Evolutionary conservation across 2,888 invertebrate genomes (phyloP).

Genomic region (Panzeria rudis): DNA sequence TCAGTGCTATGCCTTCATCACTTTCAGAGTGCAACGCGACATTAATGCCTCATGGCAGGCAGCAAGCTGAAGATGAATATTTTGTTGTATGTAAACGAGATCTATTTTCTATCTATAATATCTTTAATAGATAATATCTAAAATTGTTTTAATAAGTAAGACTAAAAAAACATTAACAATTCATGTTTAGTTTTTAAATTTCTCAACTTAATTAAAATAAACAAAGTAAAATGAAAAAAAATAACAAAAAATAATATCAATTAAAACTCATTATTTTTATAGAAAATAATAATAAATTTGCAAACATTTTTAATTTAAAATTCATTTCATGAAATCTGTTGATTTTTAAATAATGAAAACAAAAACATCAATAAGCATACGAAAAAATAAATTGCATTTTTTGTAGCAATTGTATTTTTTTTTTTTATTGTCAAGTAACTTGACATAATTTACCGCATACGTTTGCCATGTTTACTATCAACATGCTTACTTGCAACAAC

Average conservation of each 20-base stretch:
- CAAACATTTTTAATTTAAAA: conserved; percentile 40
- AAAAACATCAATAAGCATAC: not conserved
- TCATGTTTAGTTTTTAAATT: conserved; percentile 4
- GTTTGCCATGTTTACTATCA: conserved; percentile 26
- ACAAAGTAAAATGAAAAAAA: conserved; percentile 5
- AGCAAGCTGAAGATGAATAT: no score
- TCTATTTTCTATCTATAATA: no score
- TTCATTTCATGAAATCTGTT: conserved; percentile 34
- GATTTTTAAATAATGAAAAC: conserved; percentile 25
- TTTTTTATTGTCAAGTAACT: conserved; percentile 50
- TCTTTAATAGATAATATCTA: not conserved
- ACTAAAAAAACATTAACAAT: not conserved
- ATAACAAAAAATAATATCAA: conserved; percentile 11
- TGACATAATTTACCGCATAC: conserved; percentile 67
- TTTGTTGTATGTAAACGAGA: no score
- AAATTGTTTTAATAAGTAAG: not conserved
- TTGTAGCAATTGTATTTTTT: conserved; percentile 25
- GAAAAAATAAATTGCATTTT: conserved; percentile 38
- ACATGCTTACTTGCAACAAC: not conserved
- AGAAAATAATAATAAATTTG: conserved; percentile 13
- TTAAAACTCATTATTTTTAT: conserved; percentile 3
- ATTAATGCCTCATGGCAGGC: no score
- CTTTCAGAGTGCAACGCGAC: no score
- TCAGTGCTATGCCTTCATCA: no score
- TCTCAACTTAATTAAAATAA: conserved; percentile 29